These are phyloP conservation scores for Pseudochromis fuscus DNA, from an alignment of 2,797 vertebrate species.

Conservation along the genomic window DNA sequence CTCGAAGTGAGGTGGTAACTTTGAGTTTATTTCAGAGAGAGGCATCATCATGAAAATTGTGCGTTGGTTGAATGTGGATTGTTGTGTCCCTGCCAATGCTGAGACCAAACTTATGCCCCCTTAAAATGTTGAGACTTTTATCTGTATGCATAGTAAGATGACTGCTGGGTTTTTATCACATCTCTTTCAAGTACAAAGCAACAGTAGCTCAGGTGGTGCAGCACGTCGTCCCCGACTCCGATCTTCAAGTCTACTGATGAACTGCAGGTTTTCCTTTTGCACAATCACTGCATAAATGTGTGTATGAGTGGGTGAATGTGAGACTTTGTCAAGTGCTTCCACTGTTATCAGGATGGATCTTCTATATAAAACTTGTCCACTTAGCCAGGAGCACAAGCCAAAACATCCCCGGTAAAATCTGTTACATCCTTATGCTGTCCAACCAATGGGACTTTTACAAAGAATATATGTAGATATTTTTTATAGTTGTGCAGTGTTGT, in stretches of 20 bases:
- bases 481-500: no score
- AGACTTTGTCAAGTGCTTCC: conserved; percentile 7
- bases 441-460: background rate
- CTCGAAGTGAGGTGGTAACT: no score
- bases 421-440: background rate
- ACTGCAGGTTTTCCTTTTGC: conserved; percentile 7
- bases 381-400: conserved; percentile 4
- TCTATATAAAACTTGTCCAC: background rate
- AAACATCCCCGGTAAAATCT: background rate
- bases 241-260: conserved; percentile 12
- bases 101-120: no score
- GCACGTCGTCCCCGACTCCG: conserved; percentile 31
- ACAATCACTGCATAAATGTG: background rate
- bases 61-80: no score
- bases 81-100: no score
- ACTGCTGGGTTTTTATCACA: background rate
- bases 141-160: no score
- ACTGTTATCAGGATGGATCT: conserved; percentile 22
- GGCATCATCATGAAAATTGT: no score
- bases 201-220: conserved; percentile 5
- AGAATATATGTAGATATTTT: no score
- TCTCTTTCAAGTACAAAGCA: background rate
- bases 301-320: background rate
- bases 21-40: no score
- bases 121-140: no score